Evolutionary conservation across 2,888 invertebrate species (phyloP), one percentile per base, ranked within the genome.

Genomic region (Dryococelus australis): DNA sequence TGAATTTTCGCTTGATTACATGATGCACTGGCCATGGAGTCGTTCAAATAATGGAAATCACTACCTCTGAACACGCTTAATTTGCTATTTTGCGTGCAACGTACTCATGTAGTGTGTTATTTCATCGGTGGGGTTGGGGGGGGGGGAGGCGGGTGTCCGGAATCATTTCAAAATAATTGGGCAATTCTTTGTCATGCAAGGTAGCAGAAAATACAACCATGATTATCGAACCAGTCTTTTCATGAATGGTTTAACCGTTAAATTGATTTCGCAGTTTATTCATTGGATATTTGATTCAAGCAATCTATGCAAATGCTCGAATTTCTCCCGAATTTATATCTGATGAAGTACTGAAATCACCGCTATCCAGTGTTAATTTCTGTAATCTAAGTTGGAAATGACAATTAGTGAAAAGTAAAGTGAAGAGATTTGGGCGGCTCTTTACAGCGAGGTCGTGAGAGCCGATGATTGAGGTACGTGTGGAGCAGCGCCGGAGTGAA

Each of bases 1-100:
- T 65, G 65, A 65, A 65, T 65, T 65, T 65, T 65, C 65, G 65
- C 65, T 65, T 65, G 16, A 65, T 65, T 65, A 65, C 65, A n/a
- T 24, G 65, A 65, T 16, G 65, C 65, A 65, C 10, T 65, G 65
- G 65, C 65, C n/a, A 20, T 24, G 65, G 65, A 65, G 65, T 65
- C 1, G 65, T 65, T 65, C 13, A n/a, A 65, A 65, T 65, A 12
- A 65, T 65, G 65, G 65, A 65, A 65, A 65, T 65, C 65, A 24
- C 65, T n/a, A 65, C 65, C 65, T 0, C 35, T 2, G 24, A 65
- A 65, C n/a, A 65, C 65, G 2, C 65, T 65, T 65, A 65, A 65
- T 65, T 65, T 65, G 24, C 65, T 65, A 20, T 65, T 65, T 65
- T 24, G 65, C 65, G n/a, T 65, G 65, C 65, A 65, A 65, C 65